Evolutionary conservation across 2,888 invertebrate species (phyloP).

Genomic region (Anodontia alba): DNA sequence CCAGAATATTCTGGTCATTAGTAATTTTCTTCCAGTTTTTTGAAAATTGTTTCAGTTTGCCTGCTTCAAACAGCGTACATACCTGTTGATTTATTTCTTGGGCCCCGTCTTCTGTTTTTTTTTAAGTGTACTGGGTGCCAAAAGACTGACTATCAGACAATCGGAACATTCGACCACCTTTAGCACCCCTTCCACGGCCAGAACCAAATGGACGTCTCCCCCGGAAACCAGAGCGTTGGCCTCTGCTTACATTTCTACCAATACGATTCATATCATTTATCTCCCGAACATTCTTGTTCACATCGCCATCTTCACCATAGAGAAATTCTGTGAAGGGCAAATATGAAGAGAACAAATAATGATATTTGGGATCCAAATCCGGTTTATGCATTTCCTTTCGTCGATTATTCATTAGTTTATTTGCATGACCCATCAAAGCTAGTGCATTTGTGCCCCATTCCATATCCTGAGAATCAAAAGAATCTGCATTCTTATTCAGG

Average conservation of each 20-base stretch:
- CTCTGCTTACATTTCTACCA: constrained; percentile 5
- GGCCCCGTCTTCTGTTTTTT: too few species aligned
- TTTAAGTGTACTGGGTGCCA: too few species aligned
- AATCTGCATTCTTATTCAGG: constrained; percentile 7
- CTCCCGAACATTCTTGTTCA: constrained; percentile 13
- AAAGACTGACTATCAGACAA: too few species aligned
- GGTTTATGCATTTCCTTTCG: constrained; percentile 4
- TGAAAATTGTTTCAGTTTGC: too few species aligned
- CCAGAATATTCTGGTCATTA: too few species aligned
- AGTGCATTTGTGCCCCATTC: constrained; percentile 17
- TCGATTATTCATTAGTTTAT: neutral
- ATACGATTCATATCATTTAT: constrained; percentile 25
- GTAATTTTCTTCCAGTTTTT: too few species aligned
- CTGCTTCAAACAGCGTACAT: too few species aligned
- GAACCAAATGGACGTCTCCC: neutral
- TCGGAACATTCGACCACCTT: too few species aligned
- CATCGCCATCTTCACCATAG: constrained; percentile 19
- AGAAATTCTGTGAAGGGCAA: constrained; percentile 5
- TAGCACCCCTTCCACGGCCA: too few species aligned
- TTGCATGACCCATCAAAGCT: constrained; percentile 16
- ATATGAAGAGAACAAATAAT: constrained; percentile 18
- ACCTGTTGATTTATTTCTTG: too few species aligned
- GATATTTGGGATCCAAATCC: constrained; percentile 25
- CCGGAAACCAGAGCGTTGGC: neutral
- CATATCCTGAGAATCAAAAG: neutral